phyloP scores from a whole-genome alignment of 2,888 invertebrate genomes.

The Scaptomyza caliginosa region DNA sequence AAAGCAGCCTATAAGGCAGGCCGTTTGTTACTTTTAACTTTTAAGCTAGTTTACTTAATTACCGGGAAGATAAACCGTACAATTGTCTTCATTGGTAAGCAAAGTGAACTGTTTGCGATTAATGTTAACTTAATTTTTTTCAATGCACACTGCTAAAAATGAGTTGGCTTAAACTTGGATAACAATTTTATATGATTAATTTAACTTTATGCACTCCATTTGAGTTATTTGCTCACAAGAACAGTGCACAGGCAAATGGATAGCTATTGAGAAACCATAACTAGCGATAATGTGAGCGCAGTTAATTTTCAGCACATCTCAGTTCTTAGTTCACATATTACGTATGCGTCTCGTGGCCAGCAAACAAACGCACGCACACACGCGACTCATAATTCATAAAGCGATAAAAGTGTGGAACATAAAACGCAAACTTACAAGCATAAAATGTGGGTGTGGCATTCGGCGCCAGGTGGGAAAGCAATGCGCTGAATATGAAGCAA shows the following conservation, averaged over 20 bases:
- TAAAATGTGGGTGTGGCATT: slow-evolving; percentile 46
- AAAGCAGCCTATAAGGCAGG: slow-evolving; percentile 8
- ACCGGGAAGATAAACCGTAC: not conserved
- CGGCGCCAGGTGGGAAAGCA: slow-evolving; percentile 28
- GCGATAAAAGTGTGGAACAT: slow-evolving; percentile 69
- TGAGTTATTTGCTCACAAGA: slow-evolving; percentile 40
- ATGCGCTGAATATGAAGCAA: slow-evolving; percentile 70
- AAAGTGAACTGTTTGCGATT: not conserved
- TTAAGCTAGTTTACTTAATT: not conserved
- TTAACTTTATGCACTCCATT: slow-evolving; percentile 65
- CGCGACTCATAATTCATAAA: slow-evolving; percentile 70
- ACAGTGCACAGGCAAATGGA: slow-evolving; percentile 27
- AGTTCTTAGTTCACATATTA: slow-evolving; percentile 40
- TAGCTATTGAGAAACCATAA: slow-evolving; percentile 59
- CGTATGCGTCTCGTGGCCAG: slow-evolving; percentile 63
- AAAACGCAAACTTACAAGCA: slow-evolving; percentile 60
- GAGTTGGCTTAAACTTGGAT: not conserved
- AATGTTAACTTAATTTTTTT: no score
- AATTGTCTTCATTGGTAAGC: not conserved
- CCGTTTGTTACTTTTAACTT: slow-evolving; percentile 2
- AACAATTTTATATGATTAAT: not conserved
- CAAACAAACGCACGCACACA: slow-evolving; percentile 52
- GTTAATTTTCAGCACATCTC: not conserved
- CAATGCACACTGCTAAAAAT: no score
- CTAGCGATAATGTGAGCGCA: slow-evolving; percentile 35